Conservation (phyloP, 2,888 invertebrate genomes). For the Sepiola atlantica region DNA sequence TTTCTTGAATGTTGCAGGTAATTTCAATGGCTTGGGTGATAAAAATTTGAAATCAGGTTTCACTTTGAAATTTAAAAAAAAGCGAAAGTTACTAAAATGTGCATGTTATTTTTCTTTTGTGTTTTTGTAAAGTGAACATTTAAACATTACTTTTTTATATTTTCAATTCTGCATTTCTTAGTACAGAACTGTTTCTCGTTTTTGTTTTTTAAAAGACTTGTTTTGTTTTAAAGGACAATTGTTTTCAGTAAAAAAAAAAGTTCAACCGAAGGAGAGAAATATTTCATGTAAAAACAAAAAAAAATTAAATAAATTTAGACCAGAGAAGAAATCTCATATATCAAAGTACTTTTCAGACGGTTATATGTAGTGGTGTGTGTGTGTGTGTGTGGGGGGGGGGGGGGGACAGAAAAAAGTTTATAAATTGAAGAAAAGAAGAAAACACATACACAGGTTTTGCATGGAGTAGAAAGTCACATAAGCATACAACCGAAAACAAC, state of each 20-base stretch:
- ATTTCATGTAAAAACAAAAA: neutral
- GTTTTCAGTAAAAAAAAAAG: neutral
- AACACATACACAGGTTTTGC: neutral
- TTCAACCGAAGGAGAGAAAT: neutral
- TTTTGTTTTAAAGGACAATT: neutral
- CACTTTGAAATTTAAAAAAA: neutral
- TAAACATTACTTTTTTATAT: no score
- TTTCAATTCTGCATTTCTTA: neutral
- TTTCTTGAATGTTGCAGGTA: neutral
- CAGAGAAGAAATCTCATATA: neutral
- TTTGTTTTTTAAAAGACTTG: neutral
- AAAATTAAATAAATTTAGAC: neutral
- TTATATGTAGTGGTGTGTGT: no score
- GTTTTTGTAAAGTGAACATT: no score
- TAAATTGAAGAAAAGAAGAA: neutral
- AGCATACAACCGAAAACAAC: neutral
- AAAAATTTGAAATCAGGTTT: neutral
- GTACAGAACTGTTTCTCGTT: neutral
- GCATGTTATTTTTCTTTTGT: no score
- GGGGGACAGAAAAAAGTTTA: no score
- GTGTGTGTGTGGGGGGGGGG: no score
- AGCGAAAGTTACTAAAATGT: neutral
- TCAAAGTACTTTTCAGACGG: neutral
- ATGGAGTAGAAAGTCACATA: neutral
- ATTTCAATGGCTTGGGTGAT: neutral